Conservation (phyloP, 2,113 vertebrate species). For the Centropristis striata region DNA sequence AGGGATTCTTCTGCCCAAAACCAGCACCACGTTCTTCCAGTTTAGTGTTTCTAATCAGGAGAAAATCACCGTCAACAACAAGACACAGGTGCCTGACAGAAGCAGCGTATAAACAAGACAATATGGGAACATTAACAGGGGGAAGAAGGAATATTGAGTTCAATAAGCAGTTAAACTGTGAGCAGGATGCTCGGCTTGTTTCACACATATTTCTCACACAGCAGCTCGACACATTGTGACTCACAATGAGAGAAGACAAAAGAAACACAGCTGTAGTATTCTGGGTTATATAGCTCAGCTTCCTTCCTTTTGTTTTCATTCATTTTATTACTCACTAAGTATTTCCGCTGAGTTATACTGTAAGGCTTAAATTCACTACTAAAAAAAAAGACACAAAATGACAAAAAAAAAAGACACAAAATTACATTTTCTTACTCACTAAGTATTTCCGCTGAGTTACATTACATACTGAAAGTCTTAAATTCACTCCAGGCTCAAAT, state of each 20-base stretch:
- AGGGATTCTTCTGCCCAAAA: conserved; percentile 88
- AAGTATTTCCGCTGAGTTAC: neutral
- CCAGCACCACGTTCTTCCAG: conserved; percentile 89
- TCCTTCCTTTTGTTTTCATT: neutral
- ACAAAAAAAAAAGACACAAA: too few relatives aligned
- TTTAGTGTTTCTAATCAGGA: conserved; percentile 81
- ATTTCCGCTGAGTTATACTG: too few relatives aligned
- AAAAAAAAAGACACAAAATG: too few relatives aligned
- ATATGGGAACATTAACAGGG: neutral
- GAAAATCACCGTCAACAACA: conserved; percentile 8
- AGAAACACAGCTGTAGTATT: neutral
- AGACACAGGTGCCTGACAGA: neutral
- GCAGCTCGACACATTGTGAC: neutral
- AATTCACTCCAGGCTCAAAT: neutral
- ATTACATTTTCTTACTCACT: neutral
- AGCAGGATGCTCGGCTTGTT: neutral
- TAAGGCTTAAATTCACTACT: too few relatives aligned
- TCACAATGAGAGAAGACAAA: neutral
- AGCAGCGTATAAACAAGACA: neutral
- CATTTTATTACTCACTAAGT: neutral
- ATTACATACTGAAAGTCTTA: too few relatives aligned
- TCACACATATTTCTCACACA: conserved; percentile 7
- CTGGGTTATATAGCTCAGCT: too few relatives aligned
- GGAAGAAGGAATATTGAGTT: neutral
- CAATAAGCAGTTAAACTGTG: neutral